Evolutionary conservation across 2,888 invertebrate genomes (phyloP).

Genomic region (Bombylius discolor): DNA sequence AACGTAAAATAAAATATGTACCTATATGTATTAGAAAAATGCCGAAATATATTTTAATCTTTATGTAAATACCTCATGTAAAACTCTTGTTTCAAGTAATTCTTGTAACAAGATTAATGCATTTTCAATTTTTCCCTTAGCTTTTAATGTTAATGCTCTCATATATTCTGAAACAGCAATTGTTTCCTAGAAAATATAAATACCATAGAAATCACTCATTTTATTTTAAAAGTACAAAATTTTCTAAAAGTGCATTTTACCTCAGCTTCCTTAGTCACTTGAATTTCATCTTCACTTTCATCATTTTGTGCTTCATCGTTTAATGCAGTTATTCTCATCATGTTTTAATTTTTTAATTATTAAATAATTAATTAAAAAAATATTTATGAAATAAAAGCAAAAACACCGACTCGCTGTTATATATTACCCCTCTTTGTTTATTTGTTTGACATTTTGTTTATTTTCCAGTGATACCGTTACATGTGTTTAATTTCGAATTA

Average conservation of each 20-base stretch:
- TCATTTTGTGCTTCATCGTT: conserved; percentile 14
- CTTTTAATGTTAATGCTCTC: conserved; percentile 57
- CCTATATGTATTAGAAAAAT: neutral
- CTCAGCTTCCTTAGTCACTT: conserved; percentile 19
- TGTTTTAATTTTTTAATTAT: neutral
- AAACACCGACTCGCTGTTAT: no score
- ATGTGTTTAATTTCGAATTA: no score
- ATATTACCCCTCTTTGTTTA: no score
- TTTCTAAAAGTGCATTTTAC: conserved; percentile 5
- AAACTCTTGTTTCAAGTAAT: conserved; percentile 48
- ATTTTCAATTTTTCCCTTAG: conserved; percentile 49
- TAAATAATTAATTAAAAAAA: no score
- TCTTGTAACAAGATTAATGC: conserved; percentile 55
- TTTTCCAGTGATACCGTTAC: no score
- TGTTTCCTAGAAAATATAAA: conserved; percentile 45
- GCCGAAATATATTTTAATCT: conserved; percentile 11
- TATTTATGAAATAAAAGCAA: no score
- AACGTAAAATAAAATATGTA: neutral
- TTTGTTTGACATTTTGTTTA: no score
- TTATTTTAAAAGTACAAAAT: neutral
- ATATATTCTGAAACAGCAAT: conserved; percentile 68
- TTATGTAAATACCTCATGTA: conserved; percentile 39
- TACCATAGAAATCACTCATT: neutral
- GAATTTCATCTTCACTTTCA: conserved; percentile 14
- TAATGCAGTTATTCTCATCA: conserved; percentile 18